Base-by-base conservation (phyloP, 2,888 invertebrate genomes). In the Kuschelorhynchus macadamiae region DNA sequence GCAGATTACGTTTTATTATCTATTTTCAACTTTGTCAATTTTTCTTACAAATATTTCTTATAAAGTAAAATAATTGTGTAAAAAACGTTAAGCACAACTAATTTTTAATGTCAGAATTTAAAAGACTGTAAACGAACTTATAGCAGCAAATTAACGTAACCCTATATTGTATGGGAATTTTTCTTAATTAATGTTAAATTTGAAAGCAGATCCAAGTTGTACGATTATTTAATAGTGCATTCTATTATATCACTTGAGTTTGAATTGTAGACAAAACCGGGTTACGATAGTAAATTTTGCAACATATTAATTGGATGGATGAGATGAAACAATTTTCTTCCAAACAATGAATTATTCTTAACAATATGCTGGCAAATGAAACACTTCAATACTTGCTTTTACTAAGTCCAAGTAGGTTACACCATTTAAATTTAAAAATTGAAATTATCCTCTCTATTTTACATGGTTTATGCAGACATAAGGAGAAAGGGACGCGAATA, bases 221-320 rank as follows among this genome's bases (percentile, higher is more conserved):
- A 20, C 21, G 49, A 56, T 65, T 65, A 65, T 65, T 65, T 59
- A 65, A 59, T 65, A 53, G 52, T 17, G 47, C 4, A 47, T 46
- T 17, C 16, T 55, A 55, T 63, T 63, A 63, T 63, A 57, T 59
- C 65, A 65, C 59, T 52, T 52, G 57, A 21, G 42, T 53, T 50
- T 16, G 25, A 44, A 59, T 59, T 65, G 59, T 57, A 41, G 42
- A 41, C 21, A 46, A 25, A 63, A 55, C 46, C 36, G 44, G 50
- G 52, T 65, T 65, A 52, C 65, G 57, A 46, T 65, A 65, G 50
- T 50, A 44, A 44, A 33, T 65, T 57, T 65, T 65, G 65, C 65
- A 65, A 65, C 42, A 36, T 11, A 59, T 65, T 65, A 65, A 65
- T 65, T 65, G 63, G 57, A 57, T 60, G 53, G 32, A 55, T 47